phyloP scores from a whole-genome alignment of 2,797 vertebrate genomes.

The Paratrypauchen microcephalus region DNA sequence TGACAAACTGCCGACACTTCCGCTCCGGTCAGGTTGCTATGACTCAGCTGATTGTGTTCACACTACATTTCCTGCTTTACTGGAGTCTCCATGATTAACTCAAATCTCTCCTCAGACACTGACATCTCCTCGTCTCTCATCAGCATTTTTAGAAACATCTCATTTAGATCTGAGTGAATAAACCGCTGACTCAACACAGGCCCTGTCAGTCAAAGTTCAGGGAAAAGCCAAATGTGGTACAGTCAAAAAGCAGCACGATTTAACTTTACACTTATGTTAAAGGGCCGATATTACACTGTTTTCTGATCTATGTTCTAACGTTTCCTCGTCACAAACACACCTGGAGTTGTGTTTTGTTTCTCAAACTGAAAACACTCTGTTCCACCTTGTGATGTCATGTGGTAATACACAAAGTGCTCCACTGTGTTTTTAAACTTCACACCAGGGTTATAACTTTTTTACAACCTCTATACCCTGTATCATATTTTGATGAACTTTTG shows the following conservation, averaged over 20 bases:
- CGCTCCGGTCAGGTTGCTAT: neutral
- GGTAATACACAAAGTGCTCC: too few species aligned
- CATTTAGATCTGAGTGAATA: constrained; percentile 46
- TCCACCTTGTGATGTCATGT: too few species aligned
- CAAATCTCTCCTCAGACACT: constrained; percentile 44
- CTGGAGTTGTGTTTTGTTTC: too few species aligned
- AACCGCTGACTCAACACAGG: constrained; percentile 62
- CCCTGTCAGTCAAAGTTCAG: constrained; percentile 72
- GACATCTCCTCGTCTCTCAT: constrained; percentile 33
- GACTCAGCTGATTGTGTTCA: constrained; percentile 4
- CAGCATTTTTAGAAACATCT: constrained; percentile 27
- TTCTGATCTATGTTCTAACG: too few species aligned
- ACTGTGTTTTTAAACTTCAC: too few species aligned
- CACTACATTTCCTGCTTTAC: constrained; percentile 1
- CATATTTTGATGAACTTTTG: too few species aligned
- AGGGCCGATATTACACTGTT: too few species aligned
- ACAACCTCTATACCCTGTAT: too few species aligned
- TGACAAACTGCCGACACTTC: neutral
- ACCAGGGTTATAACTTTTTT: too few species aligned
- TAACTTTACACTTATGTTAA: neutral
- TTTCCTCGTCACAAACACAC: too few species aligned
- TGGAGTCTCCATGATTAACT: constrained; percentile 18
- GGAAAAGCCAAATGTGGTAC: constrained; percentile 50
- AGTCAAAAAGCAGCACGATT: neutral
- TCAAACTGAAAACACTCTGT: too few species aligned